Evolutionary conservation across 2,797 vertebrate species (phyloP), one percentile per base, ranked within the genome.

Genomic region (Galaxias olidus): DNA sequence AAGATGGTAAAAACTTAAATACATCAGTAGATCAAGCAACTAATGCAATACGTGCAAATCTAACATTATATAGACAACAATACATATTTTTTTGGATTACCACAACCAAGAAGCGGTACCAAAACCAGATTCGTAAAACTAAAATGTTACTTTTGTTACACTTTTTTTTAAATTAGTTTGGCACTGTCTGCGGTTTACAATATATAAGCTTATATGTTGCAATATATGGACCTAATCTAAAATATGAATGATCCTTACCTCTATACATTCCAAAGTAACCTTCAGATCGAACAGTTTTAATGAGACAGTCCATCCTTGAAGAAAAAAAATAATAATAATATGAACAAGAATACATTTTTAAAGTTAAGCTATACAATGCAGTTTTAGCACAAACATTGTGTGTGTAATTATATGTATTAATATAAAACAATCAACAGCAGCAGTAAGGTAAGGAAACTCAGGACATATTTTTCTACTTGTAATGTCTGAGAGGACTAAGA

Each of bases 241-340:
- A 11, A 58, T n/a, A 17, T 67, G 57, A 44, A 61, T 51, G 15
- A 63, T 42, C 84, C 90, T 91, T 93, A 95, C 94, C 94, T 95
- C 94, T 94, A 74, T 95, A 95, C 93, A 95, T 94, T 71, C 94
- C 94, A 87, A 95, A 94, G 82, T 89, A 95, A 3, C 94, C 94
- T 76, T 95, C 94, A 41, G 93, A 90, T 66, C 88, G 88, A 49
- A 95, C 88, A 0, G 94, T 95, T 84, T 94, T 94, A 66, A 92
- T 75, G 74, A 95, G 90, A 84, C 94, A 95, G 84, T 95, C 93
- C 87, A 95, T 83, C 90, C 94, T 95, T 41, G 15, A 18, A 68
- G 4, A 49, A 57, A 46, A 20, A 18, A 10, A 1, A 70, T 51
- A 18, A 14, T 4, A 51, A 48, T 47, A 1, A n/a, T 30, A 10